These are phyloP conservation scores for Lepidochitona cinerea DNA, from an alignment of 2,888 invertebrate species.

Conservation along the genomic window DNA sequence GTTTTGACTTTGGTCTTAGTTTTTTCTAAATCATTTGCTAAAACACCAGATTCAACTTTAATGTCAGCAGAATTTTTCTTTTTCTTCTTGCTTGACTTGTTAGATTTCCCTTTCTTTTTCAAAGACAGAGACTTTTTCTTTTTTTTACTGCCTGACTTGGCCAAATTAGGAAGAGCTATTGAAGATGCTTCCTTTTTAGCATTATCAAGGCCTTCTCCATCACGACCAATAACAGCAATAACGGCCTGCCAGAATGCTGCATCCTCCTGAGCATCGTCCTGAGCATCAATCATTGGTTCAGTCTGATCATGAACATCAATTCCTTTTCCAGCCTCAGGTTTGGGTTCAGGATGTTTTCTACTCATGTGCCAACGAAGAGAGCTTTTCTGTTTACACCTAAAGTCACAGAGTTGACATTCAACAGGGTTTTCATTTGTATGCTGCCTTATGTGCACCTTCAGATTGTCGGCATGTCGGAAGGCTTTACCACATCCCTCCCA, in stretches of 20 bases:
- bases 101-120: background rate
- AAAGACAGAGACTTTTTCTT: background rate
- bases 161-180: background rate
- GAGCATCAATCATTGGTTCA: background rate
- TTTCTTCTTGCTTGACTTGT: background rate
- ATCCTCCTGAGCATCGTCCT: background rate
- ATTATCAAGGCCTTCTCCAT: constrained; percentile 11
- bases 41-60: background rate
- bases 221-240: background rate
- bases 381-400: constrained; percentile 66
- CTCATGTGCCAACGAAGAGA: constrained; percentile 65
- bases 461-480: constrained; percentile 65
- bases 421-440: constrained; percentile 68
- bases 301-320: constrained; percentile 17
- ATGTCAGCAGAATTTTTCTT: background rate
- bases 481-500: constrained; percentile 67
- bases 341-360: constrained; percentile 31
- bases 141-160: background rate
- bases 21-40: background rate
- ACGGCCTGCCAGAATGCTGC: background rate
- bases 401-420: constrained; percentile 65
- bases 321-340: constrained; percentile 1
- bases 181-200: background rate
- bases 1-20: background rate
- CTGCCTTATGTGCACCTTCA: constrained; percentile 64